Base-by-base conservation (phyloP, 2,888 invertebrate genomes). In the Bellardia bayeri region DNA sequence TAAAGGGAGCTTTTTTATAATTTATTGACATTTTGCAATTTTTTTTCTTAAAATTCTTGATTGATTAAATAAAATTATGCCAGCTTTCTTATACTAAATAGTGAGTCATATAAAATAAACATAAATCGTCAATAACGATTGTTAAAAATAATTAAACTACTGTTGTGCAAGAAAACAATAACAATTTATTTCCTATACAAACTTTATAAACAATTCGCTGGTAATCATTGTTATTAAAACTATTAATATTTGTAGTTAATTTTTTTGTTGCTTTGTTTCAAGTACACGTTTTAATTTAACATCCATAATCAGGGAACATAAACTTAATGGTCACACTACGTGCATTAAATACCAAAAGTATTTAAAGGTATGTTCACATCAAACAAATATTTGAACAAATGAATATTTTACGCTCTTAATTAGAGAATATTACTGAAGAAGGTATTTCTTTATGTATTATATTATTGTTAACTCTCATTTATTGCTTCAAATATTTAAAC, bases 231-330 rank as follows among this genome's bases (percentile, higher is more conserved):
- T 78, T 78, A 78, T 83, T 71, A 83, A 78, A 83, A 71, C 37
- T 75, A 64, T 9, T 68, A 64, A 61, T 54, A 66, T 61, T 14
- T 49, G 33, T n/a, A 13, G 13, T 69, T 45, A 45, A 9, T 80
- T 33, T 3, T 30, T 30, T n/a, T 7, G 13, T 23, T 23, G 23
- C 23, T 71, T 13, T 56, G 3, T 8, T 45, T 37, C 7, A 14
- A 51, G 23, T 40, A 42, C 64, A 51, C n/a, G 7, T 72, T 54
- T 81, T 37, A 56, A 64, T 74, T 75, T 33, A 75, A 49, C 74
- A 82, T 58, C 54, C 80, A 75, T 85, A 85, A 80, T 80, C 80
- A 85, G 75, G 80, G 63, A 75, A 68, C 75, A 85, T 80, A 85
- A 85, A 85, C 37, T 80, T 74, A 85, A 85, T 83, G 76, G 63